phyloP scores from a whole-genome alignment of 2,888 invertebrate genomes.

The Villa cingulata region DNA sequence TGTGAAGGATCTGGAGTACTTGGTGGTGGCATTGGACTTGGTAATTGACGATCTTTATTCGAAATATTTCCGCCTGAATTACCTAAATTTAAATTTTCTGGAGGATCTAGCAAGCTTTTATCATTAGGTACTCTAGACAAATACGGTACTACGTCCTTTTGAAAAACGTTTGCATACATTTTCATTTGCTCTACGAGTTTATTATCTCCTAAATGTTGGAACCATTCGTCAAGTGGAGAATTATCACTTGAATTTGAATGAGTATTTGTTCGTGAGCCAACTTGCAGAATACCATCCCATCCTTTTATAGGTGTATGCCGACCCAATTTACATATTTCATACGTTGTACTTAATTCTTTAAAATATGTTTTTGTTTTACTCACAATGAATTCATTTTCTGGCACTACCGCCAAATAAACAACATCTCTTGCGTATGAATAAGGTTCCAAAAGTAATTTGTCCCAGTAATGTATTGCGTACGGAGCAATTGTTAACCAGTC shows the following conservation, averaged over 20 bases:
- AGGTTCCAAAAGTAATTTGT: slow-evolving; percentile 90
- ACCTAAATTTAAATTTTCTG: slow-evolving; percentile 30
- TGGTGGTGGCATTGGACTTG: slow-evolving; percentile 45
- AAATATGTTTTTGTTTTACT: slow-evolving; percentile 74
- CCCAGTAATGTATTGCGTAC: slow-evolving; percentile 89
- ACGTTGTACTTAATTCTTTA: slow-evolving; percentile 81
- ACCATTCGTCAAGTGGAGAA: slow-evolving; percentile 69
- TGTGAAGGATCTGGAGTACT: slow-evolving; percentile 26
- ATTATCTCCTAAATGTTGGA: slow-evolving; percentile 66
- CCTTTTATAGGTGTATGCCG: slow-evolving; percentile 81
- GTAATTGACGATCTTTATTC: slow-evolving; percentile 32
- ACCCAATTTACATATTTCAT: slow-evolving; percentile 90
- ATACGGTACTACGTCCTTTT: slow-evolving; percentile 62
- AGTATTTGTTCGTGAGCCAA: slow-evolving; percentile 42
- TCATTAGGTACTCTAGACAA: slow-evolving; percentile 62
- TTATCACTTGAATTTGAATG: slow-evolving; percentile 1
- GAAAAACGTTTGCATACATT: slow-evolving; percentile 71
- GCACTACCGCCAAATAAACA: slow-evolving; percentile 86
- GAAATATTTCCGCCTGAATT: slow-evolving; percentile 11
- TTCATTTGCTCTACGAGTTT: slow-evolving; percentile 70
- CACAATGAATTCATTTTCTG: slow-evolving; percentile 75
- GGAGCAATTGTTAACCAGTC: slow-evolving; percentile 94
- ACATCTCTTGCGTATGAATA: slow-evolving; percentile 91
- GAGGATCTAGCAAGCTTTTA: slow-evolving; percentile 54
- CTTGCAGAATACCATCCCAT: slow-evolving; percentile 76